These are phyloP conservation scores for Onychomys arenicola DNA, from an alignment of 2,797 vertebrate genomes.

Conservation along the genomic window DNA sequence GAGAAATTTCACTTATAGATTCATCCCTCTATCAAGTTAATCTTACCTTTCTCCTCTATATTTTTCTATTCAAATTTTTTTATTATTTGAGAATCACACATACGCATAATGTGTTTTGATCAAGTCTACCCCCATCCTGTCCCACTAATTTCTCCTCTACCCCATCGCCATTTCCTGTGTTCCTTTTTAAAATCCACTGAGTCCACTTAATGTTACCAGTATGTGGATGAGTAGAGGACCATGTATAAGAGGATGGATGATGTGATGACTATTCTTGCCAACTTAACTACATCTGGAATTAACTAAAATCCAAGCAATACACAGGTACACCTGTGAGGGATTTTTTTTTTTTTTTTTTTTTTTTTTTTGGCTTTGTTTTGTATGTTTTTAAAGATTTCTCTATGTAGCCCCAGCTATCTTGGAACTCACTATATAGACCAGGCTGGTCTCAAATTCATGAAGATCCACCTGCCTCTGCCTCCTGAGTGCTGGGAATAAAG, in stretches of 20 bases:
- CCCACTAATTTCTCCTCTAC: no score
- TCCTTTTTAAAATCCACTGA: neutral
- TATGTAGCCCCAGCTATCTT: neutral
- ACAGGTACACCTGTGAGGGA: neutral
- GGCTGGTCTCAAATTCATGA: neutral
- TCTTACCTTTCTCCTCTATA: neutral
- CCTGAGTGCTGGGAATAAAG: neutral
- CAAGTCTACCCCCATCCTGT: neutral
- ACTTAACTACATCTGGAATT: neutral
- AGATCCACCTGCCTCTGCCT: neutral
- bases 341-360: no score
- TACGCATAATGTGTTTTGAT: neutral
- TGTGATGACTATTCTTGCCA: neutral
- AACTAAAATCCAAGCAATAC: neutral
- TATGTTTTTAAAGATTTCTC: neutral
- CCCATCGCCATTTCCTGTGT: neutral
- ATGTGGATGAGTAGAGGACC: neutral
- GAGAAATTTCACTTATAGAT: neutral
- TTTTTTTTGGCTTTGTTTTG: neutral
- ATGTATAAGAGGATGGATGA: neutral
- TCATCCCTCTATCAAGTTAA: neutral
- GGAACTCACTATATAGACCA: neutral
- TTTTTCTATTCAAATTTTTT: slow-evolving; percentile 44
- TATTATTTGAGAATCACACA: neutral
- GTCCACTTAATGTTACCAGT: neutral